Base-by-base conservation (phyloP, 2,113 vertebrate species). In the Phrynosoma blainvillii region DNA sequence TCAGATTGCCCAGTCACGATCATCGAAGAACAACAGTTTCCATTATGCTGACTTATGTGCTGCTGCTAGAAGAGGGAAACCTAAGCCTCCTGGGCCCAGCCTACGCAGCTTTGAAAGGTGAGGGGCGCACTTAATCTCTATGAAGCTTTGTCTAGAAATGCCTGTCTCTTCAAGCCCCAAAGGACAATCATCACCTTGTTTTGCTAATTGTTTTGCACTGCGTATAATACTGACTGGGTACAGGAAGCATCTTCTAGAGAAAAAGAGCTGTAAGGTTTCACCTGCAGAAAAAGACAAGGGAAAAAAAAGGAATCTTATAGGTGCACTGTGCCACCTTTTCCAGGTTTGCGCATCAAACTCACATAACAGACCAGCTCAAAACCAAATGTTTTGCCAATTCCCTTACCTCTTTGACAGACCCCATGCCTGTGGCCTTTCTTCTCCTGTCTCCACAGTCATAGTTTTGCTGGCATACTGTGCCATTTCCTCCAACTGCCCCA, bases 31-130 rank as follows among this genome's bases (percentile, higher is more conserved):
- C 23, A 25, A 80, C 83, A 79, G 54, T 73, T 13, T 12, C 56
- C 0, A 5, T 68, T 6, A 0, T 59, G 56, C 25, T 7, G 0
- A 0, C 36, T 77, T 79, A 12, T 5, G 70, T 6, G 42, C 16
- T 20, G 25, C 54, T 40, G 12, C 8, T 36, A 10, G 56, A 42
- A 13, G 59, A 62, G 32, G 21, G 56, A 65, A 85, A 85, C 73
- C 54, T 4, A 75, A 85, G 23, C 70, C 54, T 27, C 30, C 71
- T 36, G 27, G 18, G 30, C 78, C 54, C 12, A 16, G 30, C 78
- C 54, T 12, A 56, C 78, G 25, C 78, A 32, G 52, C 30, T 79
- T 3, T 2, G 27, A 59, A 79, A 79, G 78, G 78, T 59, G 78
- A 79, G 52, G 78, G 78, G 27, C 52, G 56, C 54, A 32, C 27